phyloP scores from a whole-genome alignment of 2,888 invertebrate genomes.

The Melangyna quadrimaculata region DNA sequence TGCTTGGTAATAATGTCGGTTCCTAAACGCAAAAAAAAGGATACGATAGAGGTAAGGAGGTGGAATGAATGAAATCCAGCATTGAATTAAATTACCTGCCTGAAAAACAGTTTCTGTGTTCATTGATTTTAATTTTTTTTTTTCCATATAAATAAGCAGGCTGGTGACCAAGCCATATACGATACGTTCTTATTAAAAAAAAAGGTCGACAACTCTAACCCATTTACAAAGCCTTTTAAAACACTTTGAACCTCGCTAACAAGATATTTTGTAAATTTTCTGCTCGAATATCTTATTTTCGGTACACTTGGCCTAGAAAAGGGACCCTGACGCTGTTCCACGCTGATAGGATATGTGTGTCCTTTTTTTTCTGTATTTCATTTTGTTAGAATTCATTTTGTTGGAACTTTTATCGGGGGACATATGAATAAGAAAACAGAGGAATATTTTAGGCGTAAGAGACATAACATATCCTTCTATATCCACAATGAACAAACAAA shows the following conservation, averaged over 20 bases:
- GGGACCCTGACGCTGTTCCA: not conserved
- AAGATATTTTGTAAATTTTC: slow-evolving; percentile 41
- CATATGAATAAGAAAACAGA: slow-evolving; percentile 50
- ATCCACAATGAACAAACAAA: slow-evolving; percentile 14
- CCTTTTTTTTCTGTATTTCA: slow-evolving; percentile 12
- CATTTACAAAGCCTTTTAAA: slow-evolving; percentile 45
- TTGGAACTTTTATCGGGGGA: slow-evolving; percentile 22
- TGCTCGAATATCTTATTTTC: slow-evolving; percentile 21
- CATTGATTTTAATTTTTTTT: slow-evolving; percentile 61
- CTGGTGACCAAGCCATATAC: slow-evolving; percentile 19
- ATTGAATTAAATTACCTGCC: slow-evolving; percentile 68
- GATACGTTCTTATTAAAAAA: not conserved
- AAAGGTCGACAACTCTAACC: slow-evolving; percentile 22
- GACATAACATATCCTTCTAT: slow-evolving; percentile 11
- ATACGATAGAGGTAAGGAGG: slow-evolving; percentile 2
- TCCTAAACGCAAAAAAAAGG: slow-evolving; percentile 7
- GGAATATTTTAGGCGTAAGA: slow-evolving; percentile 39
- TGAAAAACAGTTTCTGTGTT: slow-evolving; percentile 49
- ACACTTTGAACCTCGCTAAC: slow-evolving; percentile 64
- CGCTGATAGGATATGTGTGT: not conserved
- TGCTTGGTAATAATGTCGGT: not conserved
- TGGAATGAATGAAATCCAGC: slow-evolving; percentile 43
- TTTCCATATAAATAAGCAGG: not conserved
- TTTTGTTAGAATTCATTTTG: slow-evolving; percentile 26
- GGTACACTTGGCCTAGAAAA: slow-evolving; percentile 61